These are phyloP conservation scores for Noctua janthe DNA, from an alignment of 2,888 invertebrate species.

Conservation along the genomic window DNA sequence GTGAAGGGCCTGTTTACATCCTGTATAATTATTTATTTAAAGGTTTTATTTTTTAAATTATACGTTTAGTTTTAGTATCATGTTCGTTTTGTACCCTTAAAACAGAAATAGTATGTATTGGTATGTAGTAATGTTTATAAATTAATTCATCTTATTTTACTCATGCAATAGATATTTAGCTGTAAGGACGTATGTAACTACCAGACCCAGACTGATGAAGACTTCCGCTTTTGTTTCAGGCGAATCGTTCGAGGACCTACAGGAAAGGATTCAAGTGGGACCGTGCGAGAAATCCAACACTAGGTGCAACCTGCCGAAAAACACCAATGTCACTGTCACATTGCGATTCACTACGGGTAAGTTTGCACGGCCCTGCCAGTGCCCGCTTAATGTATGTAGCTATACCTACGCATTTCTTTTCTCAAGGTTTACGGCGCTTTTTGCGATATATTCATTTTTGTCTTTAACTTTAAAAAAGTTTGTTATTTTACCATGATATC, in stretches of 20 bases:
- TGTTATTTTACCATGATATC: neutral
- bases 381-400: neutral
- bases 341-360: constrained; percentile 91
- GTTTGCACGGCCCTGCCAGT: constrained; percentile 51
- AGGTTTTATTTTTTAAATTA: too few species aligned
- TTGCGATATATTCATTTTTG: neutral
- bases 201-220: neutral
- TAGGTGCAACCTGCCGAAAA: constrained; percentile 91
- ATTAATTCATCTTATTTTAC: neutral
- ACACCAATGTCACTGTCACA: constrained; percentile 86
- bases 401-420: neutral
- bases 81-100: too few species aligned
- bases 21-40: too few species aligned
- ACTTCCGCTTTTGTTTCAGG: constrained; percentile 79
- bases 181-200: too few species aligned
- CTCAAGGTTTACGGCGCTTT: neutral
- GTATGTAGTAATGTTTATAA: too few species aligned
- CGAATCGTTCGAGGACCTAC: constrained; percentile 78
- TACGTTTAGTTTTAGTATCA: too few species aligned
- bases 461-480: neutral
- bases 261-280: constrained; percentile 86
- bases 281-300: constrained; percentile 90
- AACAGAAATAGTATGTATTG: too few species aligned
- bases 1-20: too few species aligned
- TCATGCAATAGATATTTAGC: neutral